Conservation (phyloP, 2,888 invertebrate species). For the Drosophila yooni region DNA sequence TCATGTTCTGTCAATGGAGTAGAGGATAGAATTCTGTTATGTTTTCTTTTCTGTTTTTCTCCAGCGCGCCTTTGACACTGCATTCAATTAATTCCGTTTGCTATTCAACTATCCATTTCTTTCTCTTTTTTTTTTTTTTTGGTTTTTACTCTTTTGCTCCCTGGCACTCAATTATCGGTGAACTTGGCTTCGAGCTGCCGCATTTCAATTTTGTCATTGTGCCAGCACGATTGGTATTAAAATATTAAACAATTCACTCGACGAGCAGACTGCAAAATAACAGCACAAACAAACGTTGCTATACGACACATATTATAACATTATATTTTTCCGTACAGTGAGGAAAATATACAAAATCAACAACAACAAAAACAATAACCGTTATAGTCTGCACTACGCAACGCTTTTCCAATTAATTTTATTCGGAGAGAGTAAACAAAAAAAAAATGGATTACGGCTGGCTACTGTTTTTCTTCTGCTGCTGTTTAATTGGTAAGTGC, state of each 20-base stretch:
- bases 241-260: constrained; percentile 55
- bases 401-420: constrained; percentile 65
- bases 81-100: constrained; percentile 65
- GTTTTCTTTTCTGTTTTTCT: constrained; percentile 22
- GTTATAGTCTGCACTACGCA: neutral
- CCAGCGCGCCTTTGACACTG: constrained; percentile 53
- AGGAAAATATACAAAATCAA: constrained; percentile 3
- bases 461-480: constrained; percentile 61
- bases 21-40: constrained; percentile 17
- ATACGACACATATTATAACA: neutral
- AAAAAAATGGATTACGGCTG: constrained; percentile 72
- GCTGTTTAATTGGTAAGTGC: constrained; percentile 72
- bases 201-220: constrained; percentile 32
- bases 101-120: constrained; percentile 34
- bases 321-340: constrained; percentile 39
- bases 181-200: constrained; percentile 41
- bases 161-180: constrained; percentile 27
- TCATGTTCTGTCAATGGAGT: constrained; percentile 24
- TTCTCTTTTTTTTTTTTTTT: neutral
- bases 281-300: constrained; percentile 42
- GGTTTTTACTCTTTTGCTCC: neutral
- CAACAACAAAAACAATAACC: constrained; percentile 25
- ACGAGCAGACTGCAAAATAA: constrained; percentile 34
- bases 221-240: constrained; percentile 36
- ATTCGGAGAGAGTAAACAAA: constrained; percentile 37